Evolutionary conservation across 2,888 invertebrate genomes (phyloP), one percentile per base, ranked within the genome.

Genomic region (Chrysodeixis includens): DNA sequence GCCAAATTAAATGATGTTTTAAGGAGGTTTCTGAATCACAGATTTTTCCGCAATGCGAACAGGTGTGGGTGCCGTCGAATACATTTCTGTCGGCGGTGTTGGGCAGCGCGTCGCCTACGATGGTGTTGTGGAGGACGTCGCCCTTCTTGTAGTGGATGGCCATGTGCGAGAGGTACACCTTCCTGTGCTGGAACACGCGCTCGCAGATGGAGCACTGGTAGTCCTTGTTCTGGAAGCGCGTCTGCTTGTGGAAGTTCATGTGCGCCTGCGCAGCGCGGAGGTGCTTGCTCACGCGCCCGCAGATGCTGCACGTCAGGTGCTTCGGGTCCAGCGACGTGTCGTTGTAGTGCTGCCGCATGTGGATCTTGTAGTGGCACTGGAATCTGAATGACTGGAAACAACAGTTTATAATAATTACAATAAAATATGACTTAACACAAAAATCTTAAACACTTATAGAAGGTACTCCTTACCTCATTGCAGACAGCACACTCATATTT

Each of bases 131-230:
- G 5, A 85, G 85, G 69, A 92, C 91, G 60, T 95, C 95, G 1
- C 95, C 95, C 26, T 91, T 88, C 71, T 94, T 95, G 81, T 89
- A 92, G 66, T 95, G 95, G 49, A 94, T 90, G 8, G 93, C 92
- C 94, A 95, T 95, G 72, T 95, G 95, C 0, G 94, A 91, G 44
- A 94, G 88, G 66, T 95, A 94, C 1, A 94, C 93, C 66, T 91
- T 92, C 0, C 94, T 77, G 74, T 86, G 80, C 67, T 94, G 93
- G 83, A 95, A 95, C n/a, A 94, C 88, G 20, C 91, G 83, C 68
- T 93, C 92, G 86, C 95, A 95, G 57, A 95, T 92, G 40, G 94
- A 90, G 79, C 95, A 95, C 81, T 93, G 90, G 81, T 95, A 95
- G 87, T 95, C 95, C 46, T 93, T 92, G 82, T 85, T 91, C 79